Evolutionary conservation across 2,797 vertebrate species (phyloP).

Genomic region (Diceros bicornis): DNA sequence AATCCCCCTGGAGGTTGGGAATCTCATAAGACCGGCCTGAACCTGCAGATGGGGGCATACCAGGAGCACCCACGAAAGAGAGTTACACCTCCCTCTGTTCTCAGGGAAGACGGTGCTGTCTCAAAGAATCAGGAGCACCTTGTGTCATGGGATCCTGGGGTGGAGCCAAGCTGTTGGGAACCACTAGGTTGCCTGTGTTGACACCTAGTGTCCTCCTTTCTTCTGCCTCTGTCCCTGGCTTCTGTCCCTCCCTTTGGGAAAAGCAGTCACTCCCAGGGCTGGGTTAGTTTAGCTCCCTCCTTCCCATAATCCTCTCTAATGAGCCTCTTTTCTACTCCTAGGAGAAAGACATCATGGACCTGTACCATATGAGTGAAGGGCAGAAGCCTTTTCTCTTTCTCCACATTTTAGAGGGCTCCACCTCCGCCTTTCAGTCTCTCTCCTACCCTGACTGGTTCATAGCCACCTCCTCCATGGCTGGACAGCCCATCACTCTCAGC

Average conservation of each 20-base stretch:
- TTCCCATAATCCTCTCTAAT: neutral
- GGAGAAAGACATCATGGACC: neutral
- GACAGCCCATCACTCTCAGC: slow-evolving; percentile 46
- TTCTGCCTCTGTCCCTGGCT: neutral
- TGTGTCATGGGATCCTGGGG: neutral
- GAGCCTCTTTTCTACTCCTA: neutral
- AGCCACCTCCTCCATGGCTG: neutral
- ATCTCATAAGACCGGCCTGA: neutral
- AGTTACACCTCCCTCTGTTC: neutral
- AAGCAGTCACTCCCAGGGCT: neutral
- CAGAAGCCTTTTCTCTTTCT: slow-evolving; percentile 62
- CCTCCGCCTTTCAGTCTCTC: slow-evolving; percentile 47
- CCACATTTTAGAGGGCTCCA: neutral
- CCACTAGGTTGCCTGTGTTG: neutral
- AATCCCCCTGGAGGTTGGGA: neutral
- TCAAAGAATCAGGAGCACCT: neutral
- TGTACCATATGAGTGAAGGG: neutral
- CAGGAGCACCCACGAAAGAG: neutral
- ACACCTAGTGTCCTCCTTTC: neutral
- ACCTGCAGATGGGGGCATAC: no score
- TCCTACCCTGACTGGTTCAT: slow-evolving; percentile 70
- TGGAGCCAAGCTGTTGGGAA: neutral
- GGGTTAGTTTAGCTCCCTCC: neutral
- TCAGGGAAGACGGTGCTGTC: neutral
- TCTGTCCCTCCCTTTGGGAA: neutral